Base-by-base conservation (phyloP, 2,113 vertebrate genomes). In the Mesitornis unicolor region DNA sequence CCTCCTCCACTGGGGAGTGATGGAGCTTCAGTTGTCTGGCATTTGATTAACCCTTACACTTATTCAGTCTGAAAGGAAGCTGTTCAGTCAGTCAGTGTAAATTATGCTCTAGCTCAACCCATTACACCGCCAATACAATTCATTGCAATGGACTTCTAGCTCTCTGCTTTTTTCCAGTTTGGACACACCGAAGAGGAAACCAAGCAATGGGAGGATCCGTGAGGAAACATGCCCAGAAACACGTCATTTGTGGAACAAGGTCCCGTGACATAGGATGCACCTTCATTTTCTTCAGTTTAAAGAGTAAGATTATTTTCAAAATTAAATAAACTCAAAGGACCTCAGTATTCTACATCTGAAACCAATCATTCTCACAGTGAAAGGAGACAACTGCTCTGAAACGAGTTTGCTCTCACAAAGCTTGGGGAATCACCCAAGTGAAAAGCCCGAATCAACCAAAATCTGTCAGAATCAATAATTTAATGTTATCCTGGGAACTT, bases 391-490 rank as follows among this genome's bases (percentile, higher is more conserved):
- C 84, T 95, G 82, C 92, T 97, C 57, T 3, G 4, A 90, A 82
- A 40, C 69, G 28, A 83, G 57, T 80, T 83, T 83, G 74, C 50
- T 90, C 71, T 60, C 85, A 64, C 54, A 56, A 89, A 80, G 50
- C 54, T 67, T 83, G 71, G 83, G 90, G 94, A 95, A 96, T 80
- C 67, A 90, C 95, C 59, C 68, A 90, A 94, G n/a, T 28, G 54
- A 96, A 95, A 90, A 54, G 79, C 50, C 90, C 90, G 83, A 93
- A 90, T 40, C 65, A 77, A 95, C 19, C 9, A 83, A 92, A 85
- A 97, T 77, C 75, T 93, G 94, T 83, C 94, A 95, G 74, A 94
- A 93, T 76, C 85, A 95, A 93, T 93, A 90, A 90, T 85, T 86
- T 43, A 48, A 69, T 90, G 85, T 90, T 95, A 94, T 97, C 94